Conservation (phyloP, 2,113 vertebrate species). For the Rissa tridactyla region DNA sequence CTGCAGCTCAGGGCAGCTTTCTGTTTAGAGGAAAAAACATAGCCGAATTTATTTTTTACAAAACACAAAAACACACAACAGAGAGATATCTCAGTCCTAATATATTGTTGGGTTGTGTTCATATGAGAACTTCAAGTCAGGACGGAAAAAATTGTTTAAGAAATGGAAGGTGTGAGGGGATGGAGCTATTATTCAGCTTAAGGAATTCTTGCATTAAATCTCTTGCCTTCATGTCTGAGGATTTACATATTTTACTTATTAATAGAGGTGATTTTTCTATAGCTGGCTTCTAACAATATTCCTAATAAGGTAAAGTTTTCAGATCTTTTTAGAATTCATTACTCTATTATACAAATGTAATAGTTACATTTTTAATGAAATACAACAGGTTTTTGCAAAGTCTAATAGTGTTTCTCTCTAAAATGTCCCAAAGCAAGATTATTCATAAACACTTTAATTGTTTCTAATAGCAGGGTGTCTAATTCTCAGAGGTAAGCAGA, state of each 20-base stretch:
- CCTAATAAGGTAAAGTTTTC: slow-evolving; percentile 35
- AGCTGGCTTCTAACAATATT: slow-evolving; percentile 42
- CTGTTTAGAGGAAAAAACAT: neutral
- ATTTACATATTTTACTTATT: slow-evolving; percentile 58
- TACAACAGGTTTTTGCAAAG: slow-evolving; percentile 12
- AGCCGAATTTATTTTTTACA: neutral
- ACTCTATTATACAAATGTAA: slow-evolving; percentile 25
- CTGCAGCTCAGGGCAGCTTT: neutral
- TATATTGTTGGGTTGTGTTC: neutral
- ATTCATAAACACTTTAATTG: slow-evolving; percentile 25
- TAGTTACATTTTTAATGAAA: slow-evolving; percentile 56
- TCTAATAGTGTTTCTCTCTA: slow-evolving; percentile 11
- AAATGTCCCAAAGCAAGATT: slow-evolving; percentile 40
- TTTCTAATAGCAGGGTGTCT: neutral
- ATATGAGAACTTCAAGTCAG: neutral
- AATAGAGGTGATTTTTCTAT: slow-evolving; percentile 22
- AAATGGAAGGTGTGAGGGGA: neutral
- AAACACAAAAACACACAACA: neutral
- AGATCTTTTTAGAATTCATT: slow-evolving; percentile 43
- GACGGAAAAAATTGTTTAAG: neutral
- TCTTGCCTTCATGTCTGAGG: slow-evolving; percentile 34
- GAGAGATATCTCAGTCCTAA: neutral
- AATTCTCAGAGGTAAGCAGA: slow-evolving; percentile 29
- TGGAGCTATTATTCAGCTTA: neutral
- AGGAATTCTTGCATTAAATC: slow-evolving; percentile 50